A percentile compares a stretch with the other conserved stretches of the same genome.
These are phyloP conservation scores for Trissolcus japonicus DNA, from an alignment of 2,888 invertebrate genomes.

Conservation along the genomic window DNA sequence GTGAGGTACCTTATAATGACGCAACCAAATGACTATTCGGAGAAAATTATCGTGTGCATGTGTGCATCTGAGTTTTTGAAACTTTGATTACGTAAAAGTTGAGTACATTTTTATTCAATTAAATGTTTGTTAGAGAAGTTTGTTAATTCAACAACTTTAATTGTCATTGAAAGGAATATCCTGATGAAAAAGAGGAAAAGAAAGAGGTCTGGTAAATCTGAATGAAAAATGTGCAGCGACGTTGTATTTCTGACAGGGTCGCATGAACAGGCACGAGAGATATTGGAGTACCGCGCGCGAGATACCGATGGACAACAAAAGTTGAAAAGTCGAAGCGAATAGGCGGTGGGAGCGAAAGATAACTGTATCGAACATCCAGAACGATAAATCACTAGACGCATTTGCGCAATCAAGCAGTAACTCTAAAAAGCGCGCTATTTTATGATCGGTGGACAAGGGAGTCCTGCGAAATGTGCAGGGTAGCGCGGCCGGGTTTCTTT, in stretches of 20 bases:
- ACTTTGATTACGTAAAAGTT: too few species aligned
- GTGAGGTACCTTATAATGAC: too few species aligned
- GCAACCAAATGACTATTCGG: too few species aligned
- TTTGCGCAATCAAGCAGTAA: slow-evolving; percentile 55
- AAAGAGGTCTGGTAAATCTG: too few species aligned
- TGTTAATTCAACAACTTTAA: too few species aligned
- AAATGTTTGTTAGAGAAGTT: too few species aligned
- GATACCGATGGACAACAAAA: slow-evolving; percentile 50
- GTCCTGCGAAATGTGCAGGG: not conserved
- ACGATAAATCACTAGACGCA: slow-evolving; percentile 50
- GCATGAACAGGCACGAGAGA: too few species aligned
- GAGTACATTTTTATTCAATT: too few species aligned
- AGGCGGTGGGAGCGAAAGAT: slow-evolving; percentile 53
- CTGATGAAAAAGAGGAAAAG: not conserved
- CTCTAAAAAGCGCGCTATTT: slow-evolving; percentile 54
- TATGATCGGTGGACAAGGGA: slow-evolving; percentile 41
- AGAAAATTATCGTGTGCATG: too few species aligned
- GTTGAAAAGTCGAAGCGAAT: slow-evolving; percentile 11
- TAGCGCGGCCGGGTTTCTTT: slow-evolving; percentile 34
- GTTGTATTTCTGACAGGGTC: too few species aligned
- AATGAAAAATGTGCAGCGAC: not conserved
- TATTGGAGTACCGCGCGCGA: slow-evolving; percentile 38
- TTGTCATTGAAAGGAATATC: too few species aligned
- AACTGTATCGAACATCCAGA: slow-evolving; percentile 32
- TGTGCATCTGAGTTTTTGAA: too few species aligned